phyloP scores from a whole-genome alignment of 2,888 invertebrate species.

The Yponomeuta cagnagella region DNA sequence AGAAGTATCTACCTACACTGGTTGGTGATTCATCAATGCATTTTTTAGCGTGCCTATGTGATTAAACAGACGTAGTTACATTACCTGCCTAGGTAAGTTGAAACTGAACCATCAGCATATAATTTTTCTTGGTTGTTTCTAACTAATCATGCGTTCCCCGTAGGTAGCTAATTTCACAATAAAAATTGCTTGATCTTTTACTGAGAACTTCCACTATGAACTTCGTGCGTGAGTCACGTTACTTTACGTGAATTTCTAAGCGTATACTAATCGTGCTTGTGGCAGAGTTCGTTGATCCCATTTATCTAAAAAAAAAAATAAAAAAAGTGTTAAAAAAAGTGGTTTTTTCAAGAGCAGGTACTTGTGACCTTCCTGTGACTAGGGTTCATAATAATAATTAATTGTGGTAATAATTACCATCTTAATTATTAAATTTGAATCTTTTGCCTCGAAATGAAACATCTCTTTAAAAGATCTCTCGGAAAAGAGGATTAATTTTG shows the following conservation, averaged over 20 bases:
- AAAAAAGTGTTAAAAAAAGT: too few species aligned
- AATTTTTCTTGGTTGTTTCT: neutral
- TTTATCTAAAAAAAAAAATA: neutral
- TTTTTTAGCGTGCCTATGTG: constrained; percentile 2
- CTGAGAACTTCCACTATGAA: neutral
- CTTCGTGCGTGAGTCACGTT: neutral
- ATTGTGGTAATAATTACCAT: too few species aligned
- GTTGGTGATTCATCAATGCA: neutral
- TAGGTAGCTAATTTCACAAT: neutral
- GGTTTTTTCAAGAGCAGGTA: too few species aligned
- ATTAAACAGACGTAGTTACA: neutral
- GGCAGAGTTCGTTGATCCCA: neutral
- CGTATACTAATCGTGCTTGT: neutral
- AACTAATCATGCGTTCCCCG: neutral
- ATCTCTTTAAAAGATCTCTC: too few species aligned
- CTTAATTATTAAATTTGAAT: too few species aligned
- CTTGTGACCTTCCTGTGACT: too few species aligned
- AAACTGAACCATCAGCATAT: neutral
- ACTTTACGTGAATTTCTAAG: neutral
- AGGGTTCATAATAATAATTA: too few species aligned
- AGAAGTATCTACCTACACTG: neutral
- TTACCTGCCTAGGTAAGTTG: too few species aligned
- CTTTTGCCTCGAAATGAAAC: too few species aligned
- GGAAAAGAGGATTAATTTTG: too few species aligned
- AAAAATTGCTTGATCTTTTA: neutral